Conservation (phyloP, 2,888 invertebrate genomes). For the Tolmerus cingulatus region DNA sequence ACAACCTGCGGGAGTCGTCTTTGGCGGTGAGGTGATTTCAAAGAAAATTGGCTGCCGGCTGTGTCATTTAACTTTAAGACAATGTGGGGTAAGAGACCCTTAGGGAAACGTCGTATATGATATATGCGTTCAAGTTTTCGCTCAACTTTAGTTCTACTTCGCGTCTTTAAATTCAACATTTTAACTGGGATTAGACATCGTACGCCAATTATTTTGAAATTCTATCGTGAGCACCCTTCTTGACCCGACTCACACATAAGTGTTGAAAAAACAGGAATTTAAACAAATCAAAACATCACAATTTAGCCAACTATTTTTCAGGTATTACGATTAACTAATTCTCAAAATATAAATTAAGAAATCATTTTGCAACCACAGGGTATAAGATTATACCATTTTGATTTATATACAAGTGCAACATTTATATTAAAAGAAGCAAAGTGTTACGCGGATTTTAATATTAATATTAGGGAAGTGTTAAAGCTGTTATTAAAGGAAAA, state of each 20-base stretch:
- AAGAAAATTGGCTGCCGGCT: background rate
- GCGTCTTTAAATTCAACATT: background rate
- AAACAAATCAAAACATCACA: no score
- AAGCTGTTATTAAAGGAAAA: background rate
- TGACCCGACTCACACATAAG: no score
- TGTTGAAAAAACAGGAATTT: no score
- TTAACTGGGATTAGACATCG: background rate
- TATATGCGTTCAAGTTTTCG: background rate
- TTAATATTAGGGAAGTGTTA: background rate
- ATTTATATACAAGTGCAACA: no score
- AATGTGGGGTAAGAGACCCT: background rate
- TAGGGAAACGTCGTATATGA: background rate
- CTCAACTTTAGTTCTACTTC: background rate
- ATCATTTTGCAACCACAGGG: no score
- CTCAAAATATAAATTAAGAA: no score
- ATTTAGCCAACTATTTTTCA: no score
- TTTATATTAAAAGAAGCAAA: no score
- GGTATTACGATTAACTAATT: no score
- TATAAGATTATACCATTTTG: no score
- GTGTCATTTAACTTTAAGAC: background rate
- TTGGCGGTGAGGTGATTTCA: background rate
- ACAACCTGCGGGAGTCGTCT: background rate
- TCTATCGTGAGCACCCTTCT: no score
- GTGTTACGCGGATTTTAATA: no score
- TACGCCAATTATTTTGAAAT: background rate